phyloP scores from a whole-genome alignment of 2,888 invertebrate genomes.

The Epinotia ramella region DNA sequence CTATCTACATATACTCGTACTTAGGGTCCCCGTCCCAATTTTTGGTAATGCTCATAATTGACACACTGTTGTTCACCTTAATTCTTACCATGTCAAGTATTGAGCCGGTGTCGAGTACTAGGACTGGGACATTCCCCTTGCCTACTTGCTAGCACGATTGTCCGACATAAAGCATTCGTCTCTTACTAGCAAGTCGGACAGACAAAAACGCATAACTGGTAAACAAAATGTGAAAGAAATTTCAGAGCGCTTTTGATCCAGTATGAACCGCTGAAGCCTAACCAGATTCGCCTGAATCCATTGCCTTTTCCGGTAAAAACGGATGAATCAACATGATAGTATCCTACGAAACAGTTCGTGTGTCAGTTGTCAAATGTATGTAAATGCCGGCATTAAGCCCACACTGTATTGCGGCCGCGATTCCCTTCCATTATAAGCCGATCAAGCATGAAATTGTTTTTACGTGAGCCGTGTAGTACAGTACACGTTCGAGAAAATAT shows the following conservation, averaged over 20 bases:
- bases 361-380: slow-evolving; percentile 40
- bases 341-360: neutral
- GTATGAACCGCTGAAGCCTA: slow-evolving; percentile 8
- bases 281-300: neutral
- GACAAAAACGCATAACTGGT: neutral
- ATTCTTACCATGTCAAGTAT: too few species aligned
- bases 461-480: slow-evolving; percentile 20
- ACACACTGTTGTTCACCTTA: too few species aligned
- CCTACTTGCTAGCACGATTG: too few species aligned
- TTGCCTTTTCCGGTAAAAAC: neutral
- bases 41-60: too few species aligned
- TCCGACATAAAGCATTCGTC: neutral
- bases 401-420: slow-evolving; percentile 21
- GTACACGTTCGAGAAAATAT: slow-evolving; percentile 28
- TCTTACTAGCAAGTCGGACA: neutral
- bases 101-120: too few species aligned
- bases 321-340: slow-evolving; percentile 13
- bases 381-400: slow-evolving; percentile 30
- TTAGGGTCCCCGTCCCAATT: too few species aligned
- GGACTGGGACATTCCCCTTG: too few species aligned
- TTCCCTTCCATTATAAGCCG: slow-evolving; percentile 37
- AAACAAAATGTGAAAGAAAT: neutral
- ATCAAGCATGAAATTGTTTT: slow-evolving; percentile 45
- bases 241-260: neutral
- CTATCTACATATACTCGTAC: too few species aligned